Base-by-base conservation (phyloP, 2,888 invertebrate genomes). In the Tipula confusa region DNA sequence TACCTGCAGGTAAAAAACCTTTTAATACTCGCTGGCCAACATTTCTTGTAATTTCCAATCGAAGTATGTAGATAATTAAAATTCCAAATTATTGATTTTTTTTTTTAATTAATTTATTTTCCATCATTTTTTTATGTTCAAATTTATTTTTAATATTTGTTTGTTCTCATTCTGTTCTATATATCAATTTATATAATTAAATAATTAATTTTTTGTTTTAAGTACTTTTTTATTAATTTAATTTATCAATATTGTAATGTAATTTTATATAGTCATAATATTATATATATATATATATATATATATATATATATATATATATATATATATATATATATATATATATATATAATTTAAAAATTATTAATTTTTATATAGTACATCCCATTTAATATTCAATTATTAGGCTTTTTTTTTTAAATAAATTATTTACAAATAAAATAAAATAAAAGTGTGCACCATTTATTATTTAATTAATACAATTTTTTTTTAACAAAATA, bases 101-200 rank as follows among this genome's bases (percentile, higher is more conserved):
- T 64, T 64, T 64, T 64, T 64, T 64, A 64, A 64, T 64, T 64
- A 24, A 64, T 64, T 64, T 64, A 64, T 64, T 64, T 64, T 64
- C 9, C 64, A 64, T 64, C 9, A 64, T 64, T 64, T 64, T 64
- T 64, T 64, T 64, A 64, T 64, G 18, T 24, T 64, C 64, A 64
- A 64, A 64, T 64, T 18, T 29, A 80, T 80, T 80, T 80, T 80
- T 80, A 80, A 80, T 29, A 29, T 29, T 80, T 80, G 29, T 80
- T 29, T 29, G 29, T 80, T 80, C 15, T 28, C 79, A 79, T 79
- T 80, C 31, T 80, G 29, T 80, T 80, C 29, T 79, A 31, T 64
- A 64, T 80, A 80, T 80, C 80, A 80, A 80, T 80, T 64, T 80
- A 80, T 80, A 80, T 80, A 80, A 80, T 80, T 80, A 80, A 29